These are phyloP conservation scores for Tachysurus vachellii DNA, from an alignment of 2,113 vertebrate genomes.

Conservation along the genomic window DNA sequence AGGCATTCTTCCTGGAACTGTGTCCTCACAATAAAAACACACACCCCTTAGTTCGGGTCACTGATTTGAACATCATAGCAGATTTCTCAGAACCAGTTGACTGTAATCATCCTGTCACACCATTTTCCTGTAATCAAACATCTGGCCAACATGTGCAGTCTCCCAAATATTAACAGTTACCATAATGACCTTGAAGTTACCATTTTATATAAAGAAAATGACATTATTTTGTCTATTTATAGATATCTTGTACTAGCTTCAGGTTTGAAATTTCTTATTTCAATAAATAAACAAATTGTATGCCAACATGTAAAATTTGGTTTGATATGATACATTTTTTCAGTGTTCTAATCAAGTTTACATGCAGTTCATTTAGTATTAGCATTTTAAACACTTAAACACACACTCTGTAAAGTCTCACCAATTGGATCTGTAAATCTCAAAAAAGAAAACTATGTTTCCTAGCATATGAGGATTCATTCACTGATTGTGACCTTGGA, in stretches of 20 bases:
- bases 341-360: background rate
- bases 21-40: background rate
- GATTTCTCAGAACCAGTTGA: background rate
- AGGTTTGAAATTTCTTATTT: background rate
- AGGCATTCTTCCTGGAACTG: background rate
- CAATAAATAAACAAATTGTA: background rate
- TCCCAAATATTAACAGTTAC: background rate
- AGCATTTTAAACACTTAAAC: background rate
- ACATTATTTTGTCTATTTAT: background rate
- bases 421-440: background rate
- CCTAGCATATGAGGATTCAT: background rate
- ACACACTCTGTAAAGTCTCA: background rate
- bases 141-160: background rate
- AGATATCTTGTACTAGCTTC: background rate
- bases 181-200: background rate
- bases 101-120: background rate
- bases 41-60: conserved; percentile 4
- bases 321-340: background rate
- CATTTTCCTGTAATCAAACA: conserved; percentile 8
- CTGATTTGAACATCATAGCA: background rate
- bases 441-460: background rate
- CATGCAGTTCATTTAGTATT: background rate
- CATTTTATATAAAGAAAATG: background rate
- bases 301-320: background rate
- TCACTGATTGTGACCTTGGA: background rate